These are phyloP conservation scores for Helicolenus hilgendorfi DNA, from an alignment of 2,797 vertebrate genomes.

Conservation along the genomic window DNA sequence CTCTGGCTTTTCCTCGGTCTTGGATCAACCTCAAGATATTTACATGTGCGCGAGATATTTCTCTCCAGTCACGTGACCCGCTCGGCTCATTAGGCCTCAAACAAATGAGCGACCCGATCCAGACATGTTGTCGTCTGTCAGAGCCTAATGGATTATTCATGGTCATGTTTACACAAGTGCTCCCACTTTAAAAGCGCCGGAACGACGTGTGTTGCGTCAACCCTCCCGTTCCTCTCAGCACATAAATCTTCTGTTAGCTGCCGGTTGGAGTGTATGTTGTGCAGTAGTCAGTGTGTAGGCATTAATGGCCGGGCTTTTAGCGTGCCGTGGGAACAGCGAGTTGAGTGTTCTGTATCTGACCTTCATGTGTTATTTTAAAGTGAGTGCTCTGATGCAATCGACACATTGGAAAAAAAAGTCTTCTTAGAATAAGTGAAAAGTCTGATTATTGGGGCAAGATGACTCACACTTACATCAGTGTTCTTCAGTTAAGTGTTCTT, in stretches of 20 bases:
- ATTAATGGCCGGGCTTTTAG: slow-evolving; percentile 57
- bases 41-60: background rate
- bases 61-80: background rate
- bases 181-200: slow-evolving; percentile 48
- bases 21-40: background rate
- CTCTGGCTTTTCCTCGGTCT: background rate
- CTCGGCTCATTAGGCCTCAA: slow-evolving; percentile 5
- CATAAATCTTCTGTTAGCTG: slow-evolving; percentile 36
- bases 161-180: slow-evolving; percentile 64
- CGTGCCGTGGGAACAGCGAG: background rate
- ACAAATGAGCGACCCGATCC: slow-evolving; percentile 32
- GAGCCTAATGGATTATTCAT: slow-evolving; percentile 68
- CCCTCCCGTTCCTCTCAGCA: slow-evolving; percentile 8
- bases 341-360: slow-evolving; percentile 3
- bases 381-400: background rate
- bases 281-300: slow-evolving; percentile 25
- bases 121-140: slow-evolving; percentile 31
- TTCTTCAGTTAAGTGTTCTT: background rate
- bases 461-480: background rate
- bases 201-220: slow-evolving; percentile 11
- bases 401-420: background rate
- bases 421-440: background rate
- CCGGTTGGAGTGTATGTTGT: slow-evolving; percentile 11
- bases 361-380: background rate
- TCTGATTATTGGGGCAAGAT: accelerated